Percentiles rank a stretch among this genome's conserved stretches.
Conservation (phyloP, 1,140 invertebrate genomes). For the Rhysida immarginata region DNA sequence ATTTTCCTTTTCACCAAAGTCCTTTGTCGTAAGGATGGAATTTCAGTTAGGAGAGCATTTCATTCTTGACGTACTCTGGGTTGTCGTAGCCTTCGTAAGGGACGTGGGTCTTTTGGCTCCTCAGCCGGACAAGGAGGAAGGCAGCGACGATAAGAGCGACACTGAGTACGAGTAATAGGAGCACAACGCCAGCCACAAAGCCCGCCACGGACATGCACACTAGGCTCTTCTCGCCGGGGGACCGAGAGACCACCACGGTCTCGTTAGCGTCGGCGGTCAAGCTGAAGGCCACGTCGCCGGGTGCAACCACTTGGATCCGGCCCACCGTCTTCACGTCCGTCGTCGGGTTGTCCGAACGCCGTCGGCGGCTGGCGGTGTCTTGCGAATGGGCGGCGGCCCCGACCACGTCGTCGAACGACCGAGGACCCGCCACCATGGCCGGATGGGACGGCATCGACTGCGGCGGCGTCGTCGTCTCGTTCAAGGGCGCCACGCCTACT, state of each 20-base stretch:
- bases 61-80: background rate
- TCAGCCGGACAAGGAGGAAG: conserved; percentile 62
- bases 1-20: too few species aligned
- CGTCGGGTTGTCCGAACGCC: conserved; percentile 36
- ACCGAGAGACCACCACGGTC: conserved; percentile 49
- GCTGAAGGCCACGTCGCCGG: conserved; percentile 83
- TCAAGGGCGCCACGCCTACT: conserved; percentile 42
- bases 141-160: conserved; percentile 81
- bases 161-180: conserved; percentile 70
- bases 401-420: background rate
- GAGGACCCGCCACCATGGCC: background rate
- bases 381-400: conserved; percentile 3
- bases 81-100: background rate
- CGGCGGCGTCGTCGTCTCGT: conserved; percentile 30
- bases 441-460: conserved; percentile 25
- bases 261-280: conserved; percentile 55
- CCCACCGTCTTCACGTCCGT: conserved; percentile 81
- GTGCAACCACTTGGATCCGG: conserved; percentile 80
- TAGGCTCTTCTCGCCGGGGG: conserved; percentile 31
- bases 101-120: background rate
- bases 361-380: background rate
- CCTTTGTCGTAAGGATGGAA: too few species aligned
- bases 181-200: conserved; percentile 77
- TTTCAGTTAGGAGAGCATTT: too few species aligned
- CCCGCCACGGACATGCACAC: conserved; percentile 86